A percentile compares a stretch with the other conserved stretches of the same genome.
phyloP scores from a whole-genome alignment of 2,113 vertebrate genomes.

The Tachuris rubrigastra region DNA sequence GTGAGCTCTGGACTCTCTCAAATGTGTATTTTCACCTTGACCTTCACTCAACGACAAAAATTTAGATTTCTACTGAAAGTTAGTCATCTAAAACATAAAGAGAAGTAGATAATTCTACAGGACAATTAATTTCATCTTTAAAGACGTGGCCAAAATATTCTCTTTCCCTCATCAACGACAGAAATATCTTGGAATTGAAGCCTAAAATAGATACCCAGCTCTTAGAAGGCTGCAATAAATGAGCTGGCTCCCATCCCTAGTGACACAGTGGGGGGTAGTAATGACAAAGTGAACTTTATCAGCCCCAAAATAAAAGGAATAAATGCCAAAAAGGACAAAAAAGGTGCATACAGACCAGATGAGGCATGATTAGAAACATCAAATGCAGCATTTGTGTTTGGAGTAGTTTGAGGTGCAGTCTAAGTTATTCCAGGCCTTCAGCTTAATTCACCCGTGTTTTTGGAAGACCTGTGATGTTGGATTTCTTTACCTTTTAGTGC shows the following conservation, averaged over 20 bases:
- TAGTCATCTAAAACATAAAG: constrained; percentile 13
- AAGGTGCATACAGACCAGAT: neutral
- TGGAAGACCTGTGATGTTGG: fast-evolving
- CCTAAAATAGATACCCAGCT: neutral
- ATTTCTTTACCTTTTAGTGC: neutral
- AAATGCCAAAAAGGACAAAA: neutral
- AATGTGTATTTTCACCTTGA: constrained; percentile 27
- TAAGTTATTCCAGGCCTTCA: neutral
- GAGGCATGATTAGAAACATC: neutral
- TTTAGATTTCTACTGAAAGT: neutral
- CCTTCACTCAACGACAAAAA: neutral
- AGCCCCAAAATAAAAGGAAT: neutral
- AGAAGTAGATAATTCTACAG: neutral
- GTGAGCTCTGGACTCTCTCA: neutral
- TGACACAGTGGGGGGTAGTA: neutral
- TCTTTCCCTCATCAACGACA: neutral
- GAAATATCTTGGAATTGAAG: neutral
- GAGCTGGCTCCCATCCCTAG: neutral
- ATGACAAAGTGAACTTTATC: neutral
- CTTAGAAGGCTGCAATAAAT: neutral
- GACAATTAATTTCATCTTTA: neutral
- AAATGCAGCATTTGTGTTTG: fast-evolving
- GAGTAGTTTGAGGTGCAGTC: neutral
- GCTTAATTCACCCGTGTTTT: neutral
- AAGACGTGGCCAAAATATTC: neutral